Evolutionary conservation across 2,113 vertebrate species (phyloP).

Genomic region (Solea senegalensis): DNA sequence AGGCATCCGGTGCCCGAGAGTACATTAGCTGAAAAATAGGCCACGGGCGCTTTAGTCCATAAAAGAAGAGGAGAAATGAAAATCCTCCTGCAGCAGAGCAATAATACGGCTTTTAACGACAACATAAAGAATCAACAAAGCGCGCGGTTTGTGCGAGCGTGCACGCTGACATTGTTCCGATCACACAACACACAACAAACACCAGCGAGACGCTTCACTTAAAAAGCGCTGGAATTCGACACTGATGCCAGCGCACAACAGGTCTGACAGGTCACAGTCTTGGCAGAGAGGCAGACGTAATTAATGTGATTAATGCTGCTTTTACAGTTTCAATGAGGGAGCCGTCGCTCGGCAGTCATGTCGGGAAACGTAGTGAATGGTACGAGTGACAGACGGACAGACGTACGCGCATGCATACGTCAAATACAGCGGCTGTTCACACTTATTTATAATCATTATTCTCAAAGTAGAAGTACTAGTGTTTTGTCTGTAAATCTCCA

Average conservation of each 20-base stretch:
- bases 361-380: constrained; percentile 40
- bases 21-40: constrained; percentile 70
- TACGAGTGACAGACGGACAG: constrained; percentile 17
- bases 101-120: constrained; percentile 65
- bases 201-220: constrained; percentile 60
- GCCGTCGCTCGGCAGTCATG: constrained; percentile 55
- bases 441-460: too few relatives aligned
- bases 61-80: constrained; percentile 63
- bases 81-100: constrained; percentile 66
- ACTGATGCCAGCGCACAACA: constrained; percentile 54
- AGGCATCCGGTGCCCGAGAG: constrained; percentile 57
- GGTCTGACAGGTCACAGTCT: constrained; percentile 50
- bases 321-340: constrained; percentile 51
- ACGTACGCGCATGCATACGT: not conserved
- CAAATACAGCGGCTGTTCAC: not conserved
- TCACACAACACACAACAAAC: constrained; percentile 30
- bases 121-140: constrained; percentile 69
- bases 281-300: constrained; percentile 54
- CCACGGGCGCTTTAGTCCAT: constrained; percentile 69
- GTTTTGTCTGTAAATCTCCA: too few relatives aligned
- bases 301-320: constrained; percentile 74
- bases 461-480: too few relatives aligned
- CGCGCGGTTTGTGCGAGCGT: constrained; percentile 42
- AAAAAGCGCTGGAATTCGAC: constrained; percentile 59
- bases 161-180: constrained; percentile 51